phyloP scores from a whole-genome alignment of 1,140 invertebrate species.

The Drosophila leontia region DNA sequence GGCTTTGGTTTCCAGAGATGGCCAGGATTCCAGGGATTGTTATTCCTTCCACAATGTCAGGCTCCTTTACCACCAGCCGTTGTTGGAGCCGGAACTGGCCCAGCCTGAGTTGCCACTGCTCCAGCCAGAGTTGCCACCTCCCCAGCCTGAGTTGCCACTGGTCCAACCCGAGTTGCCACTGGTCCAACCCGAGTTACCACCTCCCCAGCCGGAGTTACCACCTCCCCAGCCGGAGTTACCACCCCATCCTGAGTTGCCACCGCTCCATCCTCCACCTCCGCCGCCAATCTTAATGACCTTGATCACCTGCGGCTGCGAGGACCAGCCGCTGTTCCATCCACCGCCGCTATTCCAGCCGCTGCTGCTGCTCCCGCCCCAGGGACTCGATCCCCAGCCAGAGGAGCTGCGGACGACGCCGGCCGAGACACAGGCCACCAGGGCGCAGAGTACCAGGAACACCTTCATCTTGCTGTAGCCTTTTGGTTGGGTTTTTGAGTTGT shows the following conservation, averaged over 20 bases:
- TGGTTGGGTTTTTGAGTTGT: conserved; percentile 12
- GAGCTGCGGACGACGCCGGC: conserved; percentile 62
- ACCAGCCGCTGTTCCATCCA: conserved; percentile 46
- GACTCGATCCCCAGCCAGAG: conserved; percentile 53
- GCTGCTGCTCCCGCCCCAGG: conserved; percentile 48
- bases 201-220: conserved; percentile 18
- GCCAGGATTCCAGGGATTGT: background rate
- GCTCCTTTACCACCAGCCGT: conserved; percentile 47
- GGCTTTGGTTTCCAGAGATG: background rate
- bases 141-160: conserved; percentile 27
- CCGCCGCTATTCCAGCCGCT: conserved; percentile 18
- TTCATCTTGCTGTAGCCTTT: conserved; percentile 54
- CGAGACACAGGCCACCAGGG: conserved; percentile 63
- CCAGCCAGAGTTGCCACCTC: conserved; percentile 20
- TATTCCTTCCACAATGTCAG: background rate
- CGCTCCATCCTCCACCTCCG: conserved; percentile 44
- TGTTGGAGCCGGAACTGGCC: conserved; percentile 45
- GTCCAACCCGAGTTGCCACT: conserved; percentile 16
- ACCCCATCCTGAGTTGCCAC: conserved; percentile 20
- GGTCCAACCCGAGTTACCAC: conserved; percentile 15
- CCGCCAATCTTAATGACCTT: conserved; percentile 55
- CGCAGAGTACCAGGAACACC: conserved; percentile 66
- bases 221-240: conserved; percentile 25
- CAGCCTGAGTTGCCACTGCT: conserved; percentile 37
- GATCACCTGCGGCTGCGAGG: conserved; percentile 51